These are phyloP conservation scores for Patella pellucida DNA, from an alignment of 2,888 invertebrate genomes.

Conservation along the genomic window DNA sequence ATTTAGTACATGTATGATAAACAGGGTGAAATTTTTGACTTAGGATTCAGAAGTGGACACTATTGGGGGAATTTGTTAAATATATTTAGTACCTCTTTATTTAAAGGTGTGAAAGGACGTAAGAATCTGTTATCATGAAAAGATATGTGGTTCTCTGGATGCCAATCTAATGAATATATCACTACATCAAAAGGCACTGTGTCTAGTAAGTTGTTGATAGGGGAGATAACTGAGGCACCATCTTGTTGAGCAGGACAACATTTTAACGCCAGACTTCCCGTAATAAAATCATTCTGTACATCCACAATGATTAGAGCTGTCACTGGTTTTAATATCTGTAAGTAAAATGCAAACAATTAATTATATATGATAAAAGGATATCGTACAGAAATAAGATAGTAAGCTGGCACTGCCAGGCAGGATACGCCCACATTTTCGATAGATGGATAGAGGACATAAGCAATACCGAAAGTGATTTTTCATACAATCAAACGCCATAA, in stretches of 20 bases:
- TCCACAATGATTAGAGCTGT: conserved; percentile 91
- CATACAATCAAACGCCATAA: too few relatives aligned
- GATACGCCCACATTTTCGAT: too few relatives aligned
- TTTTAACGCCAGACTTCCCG: conserved; percentile 92
- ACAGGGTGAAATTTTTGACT: too few relatives aligned
- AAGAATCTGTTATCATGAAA: conserved; percentile 89
- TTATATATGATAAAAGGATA: background rate
- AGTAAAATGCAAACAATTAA: background rate
- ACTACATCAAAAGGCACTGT: conserved; percentile 81
- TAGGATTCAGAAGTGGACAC: background rate
- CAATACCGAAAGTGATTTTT: too few relatives aligned
- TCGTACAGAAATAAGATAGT: background rate
- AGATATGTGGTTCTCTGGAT: conserved; percentile 94
- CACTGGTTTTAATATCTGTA: conserved; percentile 61
- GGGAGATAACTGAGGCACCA: conserved; percentile 82
- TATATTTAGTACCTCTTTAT: too few relatives aligned
- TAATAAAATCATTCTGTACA: conserved; percentile 98
- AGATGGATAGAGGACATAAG: too few relatives aligned
- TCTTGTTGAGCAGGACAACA: conserved; percentile 86
- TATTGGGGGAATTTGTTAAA: background rate
- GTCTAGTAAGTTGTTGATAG: conserved; percentile 82
- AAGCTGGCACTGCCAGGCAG: too few relatives aligned
- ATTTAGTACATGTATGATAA: too few relatives aligned
- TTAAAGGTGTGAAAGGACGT: conserved; percentile 33
- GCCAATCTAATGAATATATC: conserved; percentile 97